Conservation (phyloP, 2,888 invertebrate species). For the Chrysodeixis includens region DNA sequence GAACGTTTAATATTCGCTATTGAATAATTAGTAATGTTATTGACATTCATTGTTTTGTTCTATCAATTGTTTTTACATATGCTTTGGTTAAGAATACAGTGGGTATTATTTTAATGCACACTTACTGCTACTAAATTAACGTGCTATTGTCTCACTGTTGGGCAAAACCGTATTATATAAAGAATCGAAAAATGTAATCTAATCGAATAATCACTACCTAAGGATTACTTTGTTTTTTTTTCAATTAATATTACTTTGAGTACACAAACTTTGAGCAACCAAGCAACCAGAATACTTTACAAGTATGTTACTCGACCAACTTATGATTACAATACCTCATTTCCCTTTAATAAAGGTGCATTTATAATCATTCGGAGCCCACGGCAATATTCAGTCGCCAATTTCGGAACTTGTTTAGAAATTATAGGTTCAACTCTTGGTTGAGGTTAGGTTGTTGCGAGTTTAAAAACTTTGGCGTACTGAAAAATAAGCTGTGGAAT, state of each 20-base stretch:
- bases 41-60: constrained; percentile 47
- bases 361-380: constrained; percentile 81
- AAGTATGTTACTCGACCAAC: constrained; percentile 53
- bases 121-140: too few species aligned
- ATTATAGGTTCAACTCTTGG: constrained; percentile 84
- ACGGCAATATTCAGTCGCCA: constrained; percentile 83
- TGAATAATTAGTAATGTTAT: constrained; percentile 52
- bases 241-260: neutral
- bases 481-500: constrained; percentile 49
- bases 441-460: constrained; percentile 69
- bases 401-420: constrained; percentile 88
- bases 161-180: too few species aligned
- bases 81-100: constrained; percentile 22
- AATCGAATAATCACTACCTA: too few species aligned
- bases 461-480: constrained; percentile 58
- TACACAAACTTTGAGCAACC: constrained; percentile 38
- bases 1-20: constrained; percentile 44
- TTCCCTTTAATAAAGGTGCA: constrained; percentile 83
- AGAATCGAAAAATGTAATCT: too few species aligned
- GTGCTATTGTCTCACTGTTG: too few species aligned
- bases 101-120: constrained; percentile 10
- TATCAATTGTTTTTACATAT: constrained; percentile 18
- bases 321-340: constrained; percentile 86
- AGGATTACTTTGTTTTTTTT: too few species aligned
- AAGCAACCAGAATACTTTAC: constrained; percentile 50